phyloP scores from a whole-genome alignment of 2,113 vertebrate species.

The Chloroceryle aenea region DNA sequence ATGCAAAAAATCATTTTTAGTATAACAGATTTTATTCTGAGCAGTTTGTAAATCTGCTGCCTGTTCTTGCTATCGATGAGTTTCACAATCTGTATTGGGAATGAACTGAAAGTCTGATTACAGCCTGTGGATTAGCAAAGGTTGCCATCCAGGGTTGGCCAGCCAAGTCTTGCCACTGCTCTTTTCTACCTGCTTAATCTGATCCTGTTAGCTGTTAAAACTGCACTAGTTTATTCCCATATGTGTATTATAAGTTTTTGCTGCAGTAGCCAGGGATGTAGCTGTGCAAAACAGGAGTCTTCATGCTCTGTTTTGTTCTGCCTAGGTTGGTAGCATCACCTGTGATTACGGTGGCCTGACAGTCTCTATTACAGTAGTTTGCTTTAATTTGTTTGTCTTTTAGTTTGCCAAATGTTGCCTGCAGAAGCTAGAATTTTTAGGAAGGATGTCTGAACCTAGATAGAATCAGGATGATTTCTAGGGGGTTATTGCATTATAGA shows the following conservation, averaged over 20 bases:
- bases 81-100: background rate
- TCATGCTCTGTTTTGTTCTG: background rate
- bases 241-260: background rate
- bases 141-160: background rate
- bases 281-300: background rate
- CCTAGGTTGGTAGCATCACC: background rate
- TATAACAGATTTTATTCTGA: background rate
- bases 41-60: background rate
- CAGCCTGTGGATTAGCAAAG: background rate
- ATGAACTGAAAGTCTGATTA: background rate
- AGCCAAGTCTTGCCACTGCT: background rate
- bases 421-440: background rate
- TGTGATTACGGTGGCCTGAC: background rate
- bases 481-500: background rate
- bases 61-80: background rate
- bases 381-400: background rate
- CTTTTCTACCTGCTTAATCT: background rate
- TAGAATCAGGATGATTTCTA: background rate
- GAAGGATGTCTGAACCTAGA: background rate
- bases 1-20: background rate
- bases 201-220: background rate
- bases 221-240: background rate
- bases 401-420: background rate
- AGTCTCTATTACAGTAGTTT: background rate
- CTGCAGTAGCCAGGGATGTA: background rate